These are phyloP conservation scores for Setipinna tenuifilis DNA, from an alignment of 2,797 vertebrate genomes.

Conservation along the genomic window DNA sequence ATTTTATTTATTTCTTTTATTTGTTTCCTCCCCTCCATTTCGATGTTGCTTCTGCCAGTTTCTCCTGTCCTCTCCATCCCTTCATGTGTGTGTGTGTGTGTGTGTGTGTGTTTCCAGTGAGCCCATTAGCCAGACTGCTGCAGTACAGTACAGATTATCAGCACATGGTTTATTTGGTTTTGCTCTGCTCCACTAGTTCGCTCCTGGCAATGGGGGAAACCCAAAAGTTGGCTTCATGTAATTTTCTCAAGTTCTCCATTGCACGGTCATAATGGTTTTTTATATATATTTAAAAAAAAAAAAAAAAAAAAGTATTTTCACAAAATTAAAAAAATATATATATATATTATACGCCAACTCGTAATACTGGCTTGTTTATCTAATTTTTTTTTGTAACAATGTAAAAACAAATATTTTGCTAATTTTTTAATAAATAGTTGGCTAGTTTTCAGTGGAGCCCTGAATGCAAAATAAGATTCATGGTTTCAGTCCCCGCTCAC, in stretches of 20 bases:
- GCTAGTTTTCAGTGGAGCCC: constrained; percentile 76
- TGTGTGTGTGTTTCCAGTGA: neutral
- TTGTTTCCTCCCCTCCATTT: too few species aligned
- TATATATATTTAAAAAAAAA: constrained; percentile 41
- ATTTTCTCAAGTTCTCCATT: constrained; percentile 56
- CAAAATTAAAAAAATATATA: constrained; percentile 24
- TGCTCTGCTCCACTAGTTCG: constrained; percentile 50
- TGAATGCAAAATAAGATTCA: constrained; percentile 80
- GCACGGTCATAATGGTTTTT: constrained; percentile 74
- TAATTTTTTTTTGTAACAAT: constrained; percentile 61
- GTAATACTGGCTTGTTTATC: constrained; percentile 67
- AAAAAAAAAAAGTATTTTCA: neutral
- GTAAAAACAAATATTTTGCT: constrained; percentile 64
- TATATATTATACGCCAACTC: constrained; percentile 54
- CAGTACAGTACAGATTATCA: constrained; percentile 31
- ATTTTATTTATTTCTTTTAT: neutral
- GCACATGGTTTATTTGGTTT: constrained; percentile 39
- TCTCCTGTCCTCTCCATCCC: constrained; percentile 26
- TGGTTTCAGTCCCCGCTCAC: constrained; percentile 78
- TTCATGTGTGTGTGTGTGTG: constrained; percentile 39
- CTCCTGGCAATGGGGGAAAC: constrained; percentile 32
- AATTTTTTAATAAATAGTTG: constrained; percentile 75
- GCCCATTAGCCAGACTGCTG: neutral
- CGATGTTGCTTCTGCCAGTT: neutral
- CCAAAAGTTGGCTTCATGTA: constrained; percentile 11